Conservation (phyloP, 2,888 invertebrate species). For the Sussaba pulchella region DNA sequence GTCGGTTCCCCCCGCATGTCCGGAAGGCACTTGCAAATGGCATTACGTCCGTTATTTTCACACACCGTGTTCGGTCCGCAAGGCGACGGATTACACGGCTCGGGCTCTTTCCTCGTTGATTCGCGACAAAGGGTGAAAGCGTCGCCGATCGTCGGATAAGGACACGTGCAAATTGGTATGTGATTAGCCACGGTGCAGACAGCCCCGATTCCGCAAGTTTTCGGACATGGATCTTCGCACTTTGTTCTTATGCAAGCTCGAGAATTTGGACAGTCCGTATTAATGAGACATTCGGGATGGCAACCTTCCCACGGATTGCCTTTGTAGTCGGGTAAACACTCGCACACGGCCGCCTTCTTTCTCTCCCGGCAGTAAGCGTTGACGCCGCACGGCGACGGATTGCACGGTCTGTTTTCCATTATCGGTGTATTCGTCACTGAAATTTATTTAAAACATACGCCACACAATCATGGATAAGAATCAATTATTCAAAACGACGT, state of each 20-base stretch:
- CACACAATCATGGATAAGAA: too few species aligned
- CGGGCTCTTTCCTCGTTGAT: conserved; percentile 71
- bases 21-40: conserved; percentile 84
- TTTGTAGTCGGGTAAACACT: conserved; percentile 88
- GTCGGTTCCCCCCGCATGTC: conserved; percentile 83
- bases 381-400: conserved; percentile 88
- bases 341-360: conserved; percentile 88
- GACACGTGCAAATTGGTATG: conserved; percentile 91
- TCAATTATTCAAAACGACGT: too few species aligned
- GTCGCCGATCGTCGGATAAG: conserved; percentile 89
- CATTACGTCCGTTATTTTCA: conserved; percentile 82
- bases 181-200: conserved; percentile 90
- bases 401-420: conserved; percentile 84
- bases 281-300: conserved; percentile 91
- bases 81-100: conserved; percentile 85
- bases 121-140: conserved; percentile 89
- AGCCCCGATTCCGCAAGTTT: conserved; percentile 91
- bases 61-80: conserved; percentile 86
- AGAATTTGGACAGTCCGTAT: conserved; percentile 89
- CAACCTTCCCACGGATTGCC: conserved; percentile 87
- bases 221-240: conserved; percentile 90
- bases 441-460: conserved; percentile 55
- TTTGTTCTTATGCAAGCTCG: conserved; percentile 89
- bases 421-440: conserved; percentile 65
- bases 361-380: conserved; percentile 89